Conservation (phyloP, 2,888 invertebrate genomes). For the Agrilus mali region DNA sequence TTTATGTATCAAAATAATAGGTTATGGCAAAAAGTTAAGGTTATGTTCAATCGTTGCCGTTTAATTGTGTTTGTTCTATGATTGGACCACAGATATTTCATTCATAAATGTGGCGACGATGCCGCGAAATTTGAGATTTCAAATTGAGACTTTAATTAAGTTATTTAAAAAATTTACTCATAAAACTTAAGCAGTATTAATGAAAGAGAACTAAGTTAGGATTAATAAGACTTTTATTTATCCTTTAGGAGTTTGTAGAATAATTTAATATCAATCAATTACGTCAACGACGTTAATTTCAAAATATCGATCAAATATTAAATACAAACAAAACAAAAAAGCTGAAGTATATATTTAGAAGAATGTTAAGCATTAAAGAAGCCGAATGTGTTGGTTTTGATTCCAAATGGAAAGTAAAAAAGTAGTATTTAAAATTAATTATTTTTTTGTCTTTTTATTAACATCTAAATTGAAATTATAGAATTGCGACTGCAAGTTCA, state of each 20-base stretch:
- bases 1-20: too few species aligned
- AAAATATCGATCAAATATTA: slow-evolving; percentile 1
- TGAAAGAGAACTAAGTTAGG: too few species aligned
- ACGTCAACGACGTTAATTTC: background rate
- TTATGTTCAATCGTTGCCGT: too few species aligned
- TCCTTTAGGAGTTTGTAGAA: too few species aligned
- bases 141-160: background rate
- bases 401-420: slow-evolving; percentile 33
- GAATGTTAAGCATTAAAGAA: slow-evolving; percentile 35
- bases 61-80: too few species aligned
- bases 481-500: slow-evolving; percentile 20
- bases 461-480: slow-evolving; percentile 9
- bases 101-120: too few species aligned
- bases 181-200: too few species aligned
- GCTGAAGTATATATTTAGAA: slow-evolving; percentile 8
- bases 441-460: background rate
- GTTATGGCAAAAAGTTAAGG: too few species aligned
- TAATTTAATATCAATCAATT: too few species aligned
- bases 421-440: slow-evolving; percentile 16
- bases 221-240: too few species aligned
- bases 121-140: too few species aligned
- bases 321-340: slow-evolving; percentile 1
- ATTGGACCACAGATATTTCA: too few species aligned
- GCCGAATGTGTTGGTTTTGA: slow-evolving; percentile 37
- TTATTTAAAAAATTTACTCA: background rate